These are phyloP conservation scores for Salticus scenicus DNA, from an alignment of 2,888 invertebrate genomes.

Conservation along the genomic window DNA sequence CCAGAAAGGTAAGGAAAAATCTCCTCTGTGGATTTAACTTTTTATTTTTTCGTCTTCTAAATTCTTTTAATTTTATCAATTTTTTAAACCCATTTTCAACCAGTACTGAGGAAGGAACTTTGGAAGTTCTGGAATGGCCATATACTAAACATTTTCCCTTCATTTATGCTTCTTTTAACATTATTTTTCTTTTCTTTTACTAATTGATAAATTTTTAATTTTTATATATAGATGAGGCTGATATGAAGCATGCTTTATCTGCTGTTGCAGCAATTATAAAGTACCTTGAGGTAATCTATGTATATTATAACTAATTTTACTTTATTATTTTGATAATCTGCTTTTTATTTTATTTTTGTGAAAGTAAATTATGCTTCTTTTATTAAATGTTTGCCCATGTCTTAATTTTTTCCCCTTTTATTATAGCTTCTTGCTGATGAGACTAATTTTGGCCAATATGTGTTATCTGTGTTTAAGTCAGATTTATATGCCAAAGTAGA, in stretches of 20 bases:
- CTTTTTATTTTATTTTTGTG: too few relatives aligned
- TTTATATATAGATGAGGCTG: slow-evolving; percentile 28
- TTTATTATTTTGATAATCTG: not conserved
- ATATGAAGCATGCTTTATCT: slow-evolving; percentile 34
- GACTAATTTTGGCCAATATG: slow-evolving; percentile 86
- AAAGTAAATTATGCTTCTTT: too few relatives aligned
- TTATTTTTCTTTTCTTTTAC: not conserved
- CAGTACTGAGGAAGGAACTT: too few relatives aligned
- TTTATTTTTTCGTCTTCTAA: too few relatives aligned
- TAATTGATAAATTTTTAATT: not conserved
- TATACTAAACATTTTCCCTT: too few relatives aligned
- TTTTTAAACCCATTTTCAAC: too few relatives aligned
- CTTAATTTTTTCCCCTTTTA: slow-evolving; percentile 19
- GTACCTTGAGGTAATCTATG: slow-evolving; percentile 48
- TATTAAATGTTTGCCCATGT: not conserved
- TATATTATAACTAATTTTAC: not conserved
- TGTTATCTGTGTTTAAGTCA: slow-evolving; percentile 81
- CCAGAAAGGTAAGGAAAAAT: too few relatives aligned
- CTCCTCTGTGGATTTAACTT: too few relatives aligned
- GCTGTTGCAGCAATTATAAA: slow-evolving; percentile 47
- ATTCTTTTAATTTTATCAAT: too few relatives aligned
- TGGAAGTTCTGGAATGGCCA: too few relatives aligned
- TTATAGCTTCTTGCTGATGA: slow-evolving; percentile 82
- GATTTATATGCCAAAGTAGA: slow-evolving; percentile 87
- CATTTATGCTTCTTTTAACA: too few relatives aligned